A percentile compares a stretch with the other conserved stretches of the same genome.
phyloP scores from a whole-genome alignment of 1,140 invertebrate genomes.

The Matsumurasca onukii region DNA sequence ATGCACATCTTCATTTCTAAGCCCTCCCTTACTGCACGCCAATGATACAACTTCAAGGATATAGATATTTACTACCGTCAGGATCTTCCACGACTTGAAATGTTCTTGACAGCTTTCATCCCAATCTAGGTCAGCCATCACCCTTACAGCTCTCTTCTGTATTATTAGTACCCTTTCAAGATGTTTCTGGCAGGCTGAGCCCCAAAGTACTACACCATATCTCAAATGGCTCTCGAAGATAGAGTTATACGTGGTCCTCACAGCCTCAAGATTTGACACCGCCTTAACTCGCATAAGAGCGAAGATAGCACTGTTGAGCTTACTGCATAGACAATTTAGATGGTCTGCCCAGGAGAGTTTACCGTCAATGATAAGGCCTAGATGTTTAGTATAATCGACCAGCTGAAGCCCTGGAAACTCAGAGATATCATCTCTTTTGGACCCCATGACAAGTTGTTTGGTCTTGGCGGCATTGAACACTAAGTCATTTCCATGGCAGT shows the following conservation, averaged over 20 bases:
- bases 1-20: neutral
- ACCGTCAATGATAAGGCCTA: too few species aligned
- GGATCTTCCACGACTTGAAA: neutral
- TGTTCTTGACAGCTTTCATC: neutral
- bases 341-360: too few species aligned
- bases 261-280: neutral
- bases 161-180: neutral
- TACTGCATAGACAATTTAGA: too few species aligned
- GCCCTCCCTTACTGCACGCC: neutral
- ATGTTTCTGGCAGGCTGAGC: neutral
- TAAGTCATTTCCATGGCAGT: too few species aligned
- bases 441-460: too few species aligned
- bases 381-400: too few species aligned
- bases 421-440: too few species aligned
- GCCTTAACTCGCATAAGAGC: too few species aligned
- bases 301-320: too few species aligned
- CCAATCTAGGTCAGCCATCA: neutral
- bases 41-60: neutral
- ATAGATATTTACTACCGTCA: neutral
- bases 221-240: slow-evolving; percentile 5
- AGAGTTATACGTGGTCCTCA: slow-evolving; percentile 6
- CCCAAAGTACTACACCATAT: neutral
- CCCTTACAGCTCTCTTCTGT: neutral
- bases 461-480: too few species aligned
- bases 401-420: too few species aligned